phyloP scores from a whole-genome alignment of 2,113 vertebrate species.

The Cochlearius cochlearius region DNA sequence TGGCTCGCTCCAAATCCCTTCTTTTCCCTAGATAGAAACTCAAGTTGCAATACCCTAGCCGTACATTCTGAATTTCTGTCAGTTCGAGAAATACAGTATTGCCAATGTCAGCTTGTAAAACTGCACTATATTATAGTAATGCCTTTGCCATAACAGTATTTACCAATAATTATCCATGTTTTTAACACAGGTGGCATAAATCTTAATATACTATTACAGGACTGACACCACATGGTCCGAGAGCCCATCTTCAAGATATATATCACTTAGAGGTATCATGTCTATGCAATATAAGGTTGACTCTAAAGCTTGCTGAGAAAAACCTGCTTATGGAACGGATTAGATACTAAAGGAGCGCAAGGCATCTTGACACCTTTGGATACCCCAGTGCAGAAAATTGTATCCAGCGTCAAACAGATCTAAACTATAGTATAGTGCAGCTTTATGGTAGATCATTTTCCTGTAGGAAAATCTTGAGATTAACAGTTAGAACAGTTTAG shows the following conservation, averaged over 20 bases:
- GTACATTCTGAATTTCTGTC: constrained; percentile 54
- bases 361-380: constrained; percentile 67
- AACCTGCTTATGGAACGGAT: constrained; percentile 64
- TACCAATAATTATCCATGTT: constrained; percentile 85
- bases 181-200: constrained; percentile 88
- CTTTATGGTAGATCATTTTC: constrained; percentile 74
- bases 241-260: constrained; percentile 85
- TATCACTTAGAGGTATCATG: constrained; percentile 86
- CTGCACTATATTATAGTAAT: constrained; percentile 88
- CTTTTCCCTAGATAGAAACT: constrained; percentile 62
- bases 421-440: constrained; percentile 86
- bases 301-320: constrained; percentile 75
- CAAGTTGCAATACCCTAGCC: constrained; percentile 38
- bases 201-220: constrained; percentile 90
- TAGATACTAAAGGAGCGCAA: constrained; percentile 52
- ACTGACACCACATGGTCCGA: constrained; percentile 84
- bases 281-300: constrained; percentile 81
- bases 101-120: constrained; percentile 79
- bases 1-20: constrained; percentile 61
- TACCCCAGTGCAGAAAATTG: constrained; percentile 49
- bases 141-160: constrained; percentile 75
- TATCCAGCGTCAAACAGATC: constrained; percentile 44
- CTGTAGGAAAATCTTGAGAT: constrained; percentile 28
- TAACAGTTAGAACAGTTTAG: constrained; percentile 65
- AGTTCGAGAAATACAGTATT: constrained; percentile 51